Percentiles rank a stretch among this genome's conserved stretches.
Evolutionary conservation across 2,797 vertebrate genomes (phyloP).

Genomic region (Malurus leucopterus): DNA sequence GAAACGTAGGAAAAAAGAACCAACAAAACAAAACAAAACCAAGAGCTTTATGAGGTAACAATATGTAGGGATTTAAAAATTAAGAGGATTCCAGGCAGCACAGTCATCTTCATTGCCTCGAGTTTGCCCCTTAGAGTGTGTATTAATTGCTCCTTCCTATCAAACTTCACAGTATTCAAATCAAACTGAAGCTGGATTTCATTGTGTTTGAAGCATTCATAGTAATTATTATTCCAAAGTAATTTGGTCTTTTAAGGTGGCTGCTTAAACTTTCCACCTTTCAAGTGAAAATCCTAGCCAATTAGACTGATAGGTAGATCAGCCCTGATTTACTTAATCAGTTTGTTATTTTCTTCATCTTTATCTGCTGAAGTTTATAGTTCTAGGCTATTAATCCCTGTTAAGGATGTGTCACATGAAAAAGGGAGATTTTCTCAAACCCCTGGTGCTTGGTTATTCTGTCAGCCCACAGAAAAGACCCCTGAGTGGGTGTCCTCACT

Average conservation of each 20-base stretch:
- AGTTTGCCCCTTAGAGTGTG: not conserved
- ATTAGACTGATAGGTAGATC: not conserved
- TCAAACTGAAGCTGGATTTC: conserved; percentile 20
- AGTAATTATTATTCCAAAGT: conserved; percentile 20
- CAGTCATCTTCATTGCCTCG: not conserved
- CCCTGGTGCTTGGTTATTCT: not conserved
- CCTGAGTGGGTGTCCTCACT: no score
- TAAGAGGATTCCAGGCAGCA: conserved; percentile 1
- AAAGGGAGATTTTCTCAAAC: not conserved
- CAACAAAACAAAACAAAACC: not conserved
- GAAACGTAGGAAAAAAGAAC: not conserved
- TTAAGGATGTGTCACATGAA: not conserved
- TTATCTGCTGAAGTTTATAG: not conserved
- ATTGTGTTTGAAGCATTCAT: conserved; percentile 16
- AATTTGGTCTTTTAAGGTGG: conserved; percentile 18
- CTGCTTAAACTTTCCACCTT: conserved; percentile 3
- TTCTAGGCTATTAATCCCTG: not conserved
- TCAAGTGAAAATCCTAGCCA: conserved; percentile 12
- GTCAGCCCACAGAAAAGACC: not conserved
- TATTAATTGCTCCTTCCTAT: conserved; percentile 27
- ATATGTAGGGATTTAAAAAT: not conserved
- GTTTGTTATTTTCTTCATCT: not conserved
- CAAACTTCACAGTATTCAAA: not conserved
- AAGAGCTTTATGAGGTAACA: not conserved
- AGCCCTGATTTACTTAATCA: conserved; percentile 1